Evolutionary conservation across 2,888 invertebrate species (phyloP), one percentile per base, ranked within the genome.

Genomic region (Falcaria lacertinaria): DNA sequence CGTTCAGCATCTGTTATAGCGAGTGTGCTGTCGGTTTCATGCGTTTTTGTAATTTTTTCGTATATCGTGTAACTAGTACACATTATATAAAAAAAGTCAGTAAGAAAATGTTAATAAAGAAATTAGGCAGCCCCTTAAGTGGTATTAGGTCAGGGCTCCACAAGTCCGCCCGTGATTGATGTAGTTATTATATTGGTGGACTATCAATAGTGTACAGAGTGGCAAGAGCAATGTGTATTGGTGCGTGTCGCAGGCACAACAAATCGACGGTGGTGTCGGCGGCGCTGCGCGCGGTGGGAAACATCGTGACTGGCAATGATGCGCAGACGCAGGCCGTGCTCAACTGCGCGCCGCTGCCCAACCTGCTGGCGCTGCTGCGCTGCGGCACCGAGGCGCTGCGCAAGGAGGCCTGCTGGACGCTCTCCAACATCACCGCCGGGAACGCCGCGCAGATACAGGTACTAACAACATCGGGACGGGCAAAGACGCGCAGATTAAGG

Each of bases 391-490:
- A 98, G 81, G 92, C 94, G 13, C 93, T 98, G 44, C 93, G 95
- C 60, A 98, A 98, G 87, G 98, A 98, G 86, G 97, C 98, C 1
- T 98, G 97, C 77, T 98, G 98, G 98, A 97, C 98, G 17, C 93
- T 98, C 60, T 98, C 98, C 45, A 98, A 98, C 81, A 97, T 98
- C 50, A 97, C 98, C 1, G 98, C 98, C 15, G 98, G 98, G 45
- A 98, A 98, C 85, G 92, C 96, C 41, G 92, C 93, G 62, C 98
- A 98, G 89, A 98, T 98, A 79, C 97, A 98, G 92, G 95, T 93
- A 34, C 0, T 11, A 8, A n/a, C n/a, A 19, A 19, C 19, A 5
- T 19, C 19, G 5, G 4, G 4, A 5, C 19, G 19, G 19, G 4
- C 19, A 19, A 19, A 3, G 19, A 4, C 19, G 19, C 19, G 19